Conservation (phyloP, 1,140 invertebrate species). For the Cotesia glomerata region DNA sequence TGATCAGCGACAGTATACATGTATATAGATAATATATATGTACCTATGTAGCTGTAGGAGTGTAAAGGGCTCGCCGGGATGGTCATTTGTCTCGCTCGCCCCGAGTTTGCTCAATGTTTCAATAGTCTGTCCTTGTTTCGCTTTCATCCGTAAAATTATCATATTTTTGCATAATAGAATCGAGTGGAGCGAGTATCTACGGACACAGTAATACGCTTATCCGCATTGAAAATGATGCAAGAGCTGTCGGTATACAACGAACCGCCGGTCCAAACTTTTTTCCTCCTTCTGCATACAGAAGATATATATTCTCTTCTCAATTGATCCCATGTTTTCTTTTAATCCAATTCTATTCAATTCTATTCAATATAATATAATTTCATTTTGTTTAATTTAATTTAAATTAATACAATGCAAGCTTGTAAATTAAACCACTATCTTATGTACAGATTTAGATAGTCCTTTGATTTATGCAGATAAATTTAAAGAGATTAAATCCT, state of each 20-base stretch:
- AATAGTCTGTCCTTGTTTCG: not conserved
- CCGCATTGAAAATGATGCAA: slow-evolving; percentile 10
- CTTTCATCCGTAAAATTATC: slow-evolving; percentile 41
- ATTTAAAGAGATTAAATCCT: too few relatives aligned
- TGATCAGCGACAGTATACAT: too few relatives aligned
- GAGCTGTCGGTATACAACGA: not conserved
- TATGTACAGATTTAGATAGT: too few relatives aligned
- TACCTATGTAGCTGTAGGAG: not conserved
- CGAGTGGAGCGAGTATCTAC: slow-evolving; percentile 37
- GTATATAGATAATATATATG: too few relatives aligned
- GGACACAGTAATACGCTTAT: slow-evolving; percentile 4
- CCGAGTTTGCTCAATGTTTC: not conserved
- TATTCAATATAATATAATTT: too few relatives aligned
- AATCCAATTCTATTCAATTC: too few relatives aligned
- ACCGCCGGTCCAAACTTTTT: not conserved
- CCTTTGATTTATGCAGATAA: too few relatives aligned
- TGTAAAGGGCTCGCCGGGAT: not conserved
- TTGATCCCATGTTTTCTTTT: too few relatives aligned
- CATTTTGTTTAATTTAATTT: too few relatives aligned
- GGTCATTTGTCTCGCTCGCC: not conserved
- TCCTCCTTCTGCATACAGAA: not conserved
- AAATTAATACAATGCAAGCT: too few relatives aligned
- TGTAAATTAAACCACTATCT: too few relatives aligned
- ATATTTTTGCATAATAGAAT: slow-evolving; percentile 56
- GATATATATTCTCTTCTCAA: not conserved